phyloP scores from a whole-genome alignment of 2,888 invertebrate genomes.

The Allygus modestus region DNA sequence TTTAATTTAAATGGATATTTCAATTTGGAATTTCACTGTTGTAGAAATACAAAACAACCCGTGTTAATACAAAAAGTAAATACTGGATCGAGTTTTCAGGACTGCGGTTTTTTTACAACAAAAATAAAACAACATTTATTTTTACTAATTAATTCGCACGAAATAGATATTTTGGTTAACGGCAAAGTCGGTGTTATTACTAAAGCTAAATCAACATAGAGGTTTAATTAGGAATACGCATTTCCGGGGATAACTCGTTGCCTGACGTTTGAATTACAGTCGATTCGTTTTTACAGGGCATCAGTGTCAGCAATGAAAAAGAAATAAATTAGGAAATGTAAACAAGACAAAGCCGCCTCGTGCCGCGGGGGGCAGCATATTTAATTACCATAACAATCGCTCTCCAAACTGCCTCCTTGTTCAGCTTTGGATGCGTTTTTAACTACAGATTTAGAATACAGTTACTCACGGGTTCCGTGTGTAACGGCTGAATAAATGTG shows the following conservation, averaged over 20 bases:
- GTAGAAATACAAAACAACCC: too few relatives aligned
- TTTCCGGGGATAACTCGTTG: not conserved
- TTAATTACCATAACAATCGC: slow-evolving; percentile 57
- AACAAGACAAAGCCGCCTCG: slow-evolving; percentile 34
- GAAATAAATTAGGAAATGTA: slow-evolving; percentile 56
- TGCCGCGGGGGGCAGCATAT: slow-evolving; percentile 31
- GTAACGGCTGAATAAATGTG: slow-evolving; percentile 40
- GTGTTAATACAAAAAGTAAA: too few relatives aligned
- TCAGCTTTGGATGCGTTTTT: slow-evolving; percentile 41
- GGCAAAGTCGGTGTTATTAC: not conserved
- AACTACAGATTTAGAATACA: slow-evolving; percentile 43
- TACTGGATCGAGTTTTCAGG: too few relatives aligned
- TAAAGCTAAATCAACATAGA: not conserved
- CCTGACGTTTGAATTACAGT: slow-evolving; percentile 24
- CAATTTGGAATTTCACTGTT: too few relatives aligned
- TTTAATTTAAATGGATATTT: too few relatives aligned
- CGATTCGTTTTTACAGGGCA: slow-evolving; percentile 31
- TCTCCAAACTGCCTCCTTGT: slow-evolving; percentile 35
- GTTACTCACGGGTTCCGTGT: slow-evolving; percentile 31
- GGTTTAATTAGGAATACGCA: not conserved
- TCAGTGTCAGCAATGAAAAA: slow-evolving; percentile 48
- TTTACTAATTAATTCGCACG: too few relatives aligned
- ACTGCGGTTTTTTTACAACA: too few relatives aligned
- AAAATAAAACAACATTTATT: too few relatives aligned
- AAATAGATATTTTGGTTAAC: too few relatives aligned